Base-by-base conservation (phyloP, 2,888 invertebrate species). In the Agrotis exclamationis region DNA sequence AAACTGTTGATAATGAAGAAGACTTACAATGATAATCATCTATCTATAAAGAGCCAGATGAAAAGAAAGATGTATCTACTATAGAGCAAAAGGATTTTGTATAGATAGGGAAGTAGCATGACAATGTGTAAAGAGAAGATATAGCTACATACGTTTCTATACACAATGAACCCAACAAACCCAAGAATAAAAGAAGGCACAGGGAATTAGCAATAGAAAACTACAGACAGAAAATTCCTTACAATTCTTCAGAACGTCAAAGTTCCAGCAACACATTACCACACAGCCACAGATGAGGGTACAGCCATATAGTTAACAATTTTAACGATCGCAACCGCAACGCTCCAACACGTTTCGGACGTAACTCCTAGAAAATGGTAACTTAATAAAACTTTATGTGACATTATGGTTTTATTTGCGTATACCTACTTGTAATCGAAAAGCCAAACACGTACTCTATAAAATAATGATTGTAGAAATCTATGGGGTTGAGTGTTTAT, bases 371-470 rank as follows among this genome's bases (percentile, higher is more conserved):
- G 79, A 79, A 76, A 82, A 82, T 63, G 77, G 59, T 72, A 83
- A 79, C 79, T 74, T 78, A 76, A 86, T 78, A 81, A 73, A 85
- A 80, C 74, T 80, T 78, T 80, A 79, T 71, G 70, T 51, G 73
- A 70, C 76, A 69, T 79, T 75, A 84, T 65, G 67, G 57, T 79
- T 74, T 80, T 80, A 69, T 73, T 75, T 70, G 47, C 65, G 75
- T 67, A 39, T 39, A 69, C n/a, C n/a, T n/a, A n/a, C 57, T 54
- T 62, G 66, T 66, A 57, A 72, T 70, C 70, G 63, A 69, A 57
- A 66, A 14, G 57, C 51, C 47, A n/a, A 63, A 70, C 66, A 74
- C 60, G 56, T 73, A 47, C 66, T 56, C 44, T 13, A 65, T 70
- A 53, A 74, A 73, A 58, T 74, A 74, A 53, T 77, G 45, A 62